These are phyloP conservation scores for Melipona bicolor DNA, from an alignment of 2,888 invertebrate genomes.

Conservation along the genomic window DNA sequence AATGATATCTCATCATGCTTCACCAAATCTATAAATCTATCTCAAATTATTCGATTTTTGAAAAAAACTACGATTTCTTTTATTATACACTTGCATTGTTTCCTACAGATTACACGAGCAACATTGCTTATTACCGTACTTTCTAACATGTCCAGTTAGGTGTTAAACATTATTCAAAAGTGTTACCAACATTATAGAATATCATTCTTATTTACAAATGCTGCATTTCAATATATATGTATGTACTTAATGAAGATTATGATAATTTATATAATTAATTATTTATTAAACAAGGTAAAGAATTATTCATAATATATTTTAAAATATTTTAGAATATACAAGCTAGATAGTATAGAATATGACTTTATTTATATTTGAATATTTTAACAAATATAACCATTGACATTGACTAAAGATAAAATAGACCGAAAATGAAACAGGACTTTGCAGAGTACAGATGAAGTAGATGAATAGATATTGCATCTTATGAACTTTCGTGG, in stretches of 20 bases:
- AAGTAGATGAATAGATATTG: too few relatives aligned
- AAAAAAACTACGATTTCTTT: neutral
- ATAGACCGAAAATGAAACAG: too few relatives aligned
- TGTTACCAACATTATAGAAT: constrained; percentile 49
- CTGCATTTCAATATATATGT: neutral
- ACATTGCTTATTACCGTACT: constrained; percentile 15
- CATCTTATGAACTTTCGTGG: too few relatives aligned
- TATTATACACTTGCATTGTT: constrained; percentile 13
- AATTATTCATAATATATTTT: neutral
- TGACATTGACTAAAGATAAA: too few relatives aligned
- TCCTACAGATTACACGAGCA: neutral
- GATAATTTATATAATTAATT: neutral
- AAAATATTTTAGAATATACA: neutral
- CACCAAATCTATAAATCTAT: constrained; percentile 3
- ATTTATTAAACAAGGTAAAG: neutral
- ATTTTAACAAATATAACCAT: neutral
- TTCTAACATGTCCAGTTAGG: neutral
- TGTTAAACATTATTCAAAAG: constrained; percentile 53
- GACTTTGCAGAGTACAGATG: too few relatives aligned
- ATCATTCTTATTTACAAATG: neutral
- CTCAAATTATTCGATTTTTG: neutral
- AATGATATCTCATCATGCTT: neutral
- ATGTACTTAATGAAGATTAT: neutral
- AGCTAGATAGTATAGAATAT: neutral
- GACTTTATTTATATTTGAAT: neutral